Conservation (phyloP, 2,113 vertebrate genomes). For the Chlorodrepanis virens region DNA sequence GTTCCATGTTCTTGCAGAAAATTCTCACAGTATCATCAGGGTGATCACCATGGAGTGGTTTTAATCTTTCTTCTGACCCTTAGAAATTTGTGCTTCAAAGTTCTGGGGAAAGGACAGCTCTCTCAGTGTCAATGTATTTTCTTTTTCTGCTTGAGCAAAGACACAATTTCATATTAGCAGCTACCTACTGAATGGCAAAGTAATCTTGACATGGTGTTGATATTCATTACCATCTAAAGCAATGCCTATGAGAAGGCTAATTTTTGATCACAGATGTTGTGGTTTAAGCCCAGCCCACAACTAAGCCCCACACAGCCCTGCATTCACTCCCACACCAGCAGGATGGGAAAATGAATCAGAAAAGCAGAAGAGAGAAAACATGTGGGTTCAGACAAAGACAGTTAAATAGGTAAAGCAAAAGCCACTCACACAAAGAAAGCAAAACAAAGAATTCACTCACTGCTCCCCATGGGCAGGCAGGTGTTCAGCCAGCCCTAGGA, state of each 20-base stretch:
- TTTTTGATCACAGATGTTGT: background rate
- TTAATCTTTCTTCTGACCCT: background rate
- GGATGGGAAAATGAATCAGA: background rate
- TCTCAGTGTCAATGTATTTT: background rate
- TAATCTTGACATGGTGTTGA: background rate
- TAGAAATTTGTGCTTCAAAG: background rate
- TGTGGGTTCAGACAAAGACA: background rate
- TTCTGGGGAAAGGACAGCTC: background rate
- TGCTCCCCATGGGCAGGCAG: background rate
- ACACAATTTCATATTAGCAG: background rate
- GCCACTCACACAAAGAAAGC: background rate
- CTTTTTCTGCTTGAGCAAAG: background rate
- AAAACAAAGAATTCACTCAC: background rate
- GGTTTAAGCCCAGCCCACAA: background rate
- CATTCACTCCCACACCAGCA: background rate
- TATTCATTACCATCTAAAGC: background rate
- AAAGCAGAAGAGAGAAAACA: background rate
- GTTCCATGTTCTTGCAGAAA: background rate
- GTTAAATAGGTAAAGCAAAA: background rate
- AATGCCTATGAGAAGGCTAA: background rate
- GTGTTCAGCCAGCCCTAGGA: background rate
- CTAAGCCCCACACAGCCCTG: background rate
- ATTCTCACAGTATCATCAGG: background rate
- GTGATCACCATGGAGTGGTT: background rate
- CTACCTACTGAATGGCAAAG: background rate